Evolutionary conservation across 1,140 invertebrate species (phyloP).

Genomic region (Drosophila sulfurigaster): DNA sequence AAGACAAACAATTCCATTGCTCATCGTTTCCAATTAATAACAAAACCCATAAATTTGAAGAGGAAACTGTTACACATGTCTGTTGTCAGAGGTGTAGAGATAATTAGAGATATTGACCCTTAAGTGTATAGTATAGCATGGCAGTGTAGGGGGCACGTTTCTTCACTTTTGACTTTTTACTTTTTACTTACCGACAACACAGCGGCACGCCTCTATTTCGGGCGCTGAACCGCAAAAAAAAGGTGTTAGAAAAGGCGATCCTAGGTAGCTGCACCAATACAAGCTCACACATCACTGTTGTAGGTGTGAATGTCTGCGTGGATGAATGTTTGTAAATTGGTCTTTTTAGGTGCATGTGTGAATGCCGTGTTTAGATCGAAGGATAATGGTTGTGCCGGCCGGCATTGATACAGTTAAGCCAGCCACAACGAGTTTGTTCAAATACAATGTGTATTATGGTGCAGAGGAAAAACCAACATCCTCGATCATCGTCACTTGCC

Average conservation of each 20-base stretch:
- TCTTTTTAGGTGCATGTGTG: conserved; percentile 2
- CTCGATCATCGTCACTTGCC: neutral
- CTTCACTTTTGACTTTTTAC: conserved; percentile 73
- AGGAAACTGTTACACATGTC: conserved; percentile 65
- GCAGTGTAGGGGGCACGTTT: conserved; percentile 56
- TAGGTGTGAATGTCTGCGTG: conserved; percentile 1
- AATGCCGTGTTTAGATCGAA: neutral
- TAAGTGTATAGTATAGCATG: conserved; percentile 29
- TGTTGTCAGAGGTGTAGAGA: conserved; percentile 72
- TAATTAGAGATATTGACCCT: conserved; percentile 78
- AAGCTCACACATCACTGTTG: neutral
- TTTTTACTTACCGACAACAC: conserved; percentile 76
- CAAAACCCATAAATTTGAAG: conserved; percentile 74
- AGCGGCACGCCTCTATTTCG: conserved; percentile 71
- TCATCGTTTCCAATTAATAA: conserved; percentile 68
- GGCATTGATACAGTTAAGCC: neutral
- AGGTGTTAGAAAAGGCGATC: conserved; percentile 72
- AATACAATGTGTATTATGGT: neutral
- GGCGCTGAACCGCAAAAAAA: conserved; percentile 68
- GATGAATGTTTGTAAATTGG: conserved; percentile 2
- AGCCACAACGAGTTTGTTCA: neutral
- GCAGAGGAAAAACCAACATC: neutral
- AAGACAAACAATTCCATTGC: conserved; percentile 61
- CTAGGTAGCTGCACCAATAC: conserved; percentile 29
- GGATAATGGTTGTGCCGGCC: neutral